Base-by-base conservation (phyloP, 1,140 invertebrate species). In the Stegodyphus dumicola region DNA sequence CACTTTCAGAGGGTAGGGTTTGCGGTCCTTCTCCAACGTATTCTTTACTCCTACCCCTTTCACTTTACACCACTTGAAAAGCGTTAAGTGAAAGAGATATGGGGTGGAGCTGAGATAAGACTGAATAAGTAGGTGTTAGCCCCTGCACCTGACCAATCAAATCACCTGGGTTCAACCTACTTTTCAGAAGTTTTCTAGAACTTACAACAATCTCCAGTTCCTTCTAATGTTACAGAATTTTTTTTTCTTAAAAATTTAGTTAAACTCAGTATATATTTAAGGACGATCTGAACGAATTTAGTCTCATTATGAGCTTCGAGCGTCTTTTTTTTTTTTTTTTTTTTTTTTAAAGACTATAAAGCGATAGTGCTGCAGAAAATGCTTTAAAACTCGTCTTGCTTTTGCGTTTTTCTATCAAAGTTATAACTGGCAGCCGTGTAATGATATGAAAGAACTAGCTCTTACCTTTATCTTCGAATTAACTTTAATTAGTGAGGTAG, bases 91-190 rank as follows among this genome's bases (percentile, higher is more conserved):
- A 65, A 52, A 77, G 17, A 48, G 15, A 56, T 11, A 7, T 17
- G 66, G 77, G 77, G 77, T 79, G 77, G 77, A 70, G 77, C 67
- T 11, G 66, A 33, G 67, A 70, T 53, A 49, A 79, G 67, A 17
- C 17, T 49, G 77, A 79, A 79, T 79, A 79, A 79, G 77, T 79
- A 79, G 77, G 77, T 70, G 67, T 70, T 51, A 49, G 33, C 53
- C 65, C 77, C 18, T 66, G 66, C 53, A 79, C 67, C 77, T 79
- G 67, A 79, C 77, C 77, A 79, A 79, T 79, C 66, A 70, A 48
- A 69, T 79, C 49, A 66, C 33, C 49, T 33, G 15, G 33, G 49
- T 7, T 53, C 51, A 70, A 49, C 52, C 77, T 71, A 79, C 65
- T 79, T 79, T 51, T 15, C 56, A 9, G 56, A 15, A 33, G 33